phyloP scores from a whole-genome alignment of 2,797 vertebrate genomes.

The Distichodus sexfasciatus region DNA sequence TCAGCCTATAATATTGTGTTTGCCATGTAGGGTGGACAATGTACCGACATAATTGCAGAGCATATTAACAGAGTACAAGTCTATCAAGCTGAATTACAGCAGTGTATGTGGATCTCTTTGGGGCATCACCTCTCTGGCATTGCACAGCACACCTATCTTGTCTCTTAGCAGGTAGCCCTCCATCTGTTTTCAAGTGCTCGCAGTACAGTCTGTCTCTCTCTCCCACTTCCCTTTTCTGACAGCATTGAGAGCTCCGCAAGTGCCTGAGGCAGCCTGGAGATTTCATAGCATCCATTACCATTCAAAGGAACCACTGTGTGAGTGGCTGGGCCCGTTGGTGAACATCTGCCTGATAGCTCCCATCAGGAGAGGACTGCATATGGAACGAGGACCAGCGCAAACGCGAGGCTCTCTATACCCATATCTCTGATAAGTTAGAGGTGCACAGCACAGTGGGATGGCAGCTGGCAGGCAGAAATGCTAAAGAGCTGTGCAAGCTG shows the following conservation, averaged over 20 bases:
- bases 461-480: neutral
- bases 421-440: neutral
- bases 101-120: neutral
- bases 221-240: neutral
- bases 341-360: neutral
- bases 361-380: slow-evolving; percentile 13
- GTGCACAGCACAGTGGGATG: neutral
- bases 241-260: neutral
- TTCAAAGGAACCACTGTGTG: neutral
- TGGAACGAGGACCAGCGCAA: neutral
- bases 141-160: neutral
- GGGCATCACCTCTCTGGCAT: slow-evolving; percentile 2
- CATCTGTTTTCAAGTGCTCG: neutral
- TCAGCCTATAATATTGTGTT: slow-evolving; percentile 2
- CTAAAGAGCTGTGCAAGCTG: neutral
- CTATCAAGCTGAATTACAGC: slow-evolving; percentile 16
- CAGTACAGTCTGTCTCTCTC: neutral
- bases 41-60: neutral
- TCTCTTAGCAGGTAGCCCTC: slow-evolving; percentile 8
- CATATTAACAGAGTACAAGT: neutral
- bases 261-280: slow-evolving; percentile 4
- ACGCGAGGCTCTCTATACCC: neutral
- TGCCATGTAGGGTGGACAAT: neutral
- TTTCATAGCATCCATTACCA: slow-evolving; percentile 14
- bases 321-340: neutral